Evolutionary conservation across 2,113 vertebrate species (phyloP), one percentile per base, ranked within the genome.

Genomic region (Porphyrio hochstetteri): DNA sequence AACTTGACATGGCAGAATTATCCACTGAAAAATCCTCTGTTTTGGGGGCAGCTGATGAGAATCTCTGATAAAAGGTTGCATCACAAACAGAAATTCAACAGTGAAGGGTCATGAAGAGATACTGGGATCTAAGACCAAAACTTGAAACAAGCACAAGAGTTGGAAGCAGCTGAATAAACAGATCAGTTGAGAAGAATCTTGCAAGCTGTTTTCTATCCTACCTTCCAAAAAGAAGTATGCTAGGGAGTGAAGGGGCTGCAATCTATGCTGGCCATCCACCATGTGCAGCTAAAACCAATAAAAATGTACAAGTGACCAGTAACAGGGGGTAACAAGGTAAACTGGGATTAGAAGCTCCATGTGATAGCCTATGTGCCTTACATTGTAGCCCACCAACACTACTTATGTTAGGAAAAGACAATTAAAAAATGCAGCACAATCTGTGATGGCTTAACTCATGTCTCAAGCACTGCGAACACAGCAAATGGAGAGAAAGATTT

Each of bases 401-500:
- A 46, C 8, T 65, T 74, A 53, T 5, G 31, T 36, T 55, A 38
- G 64, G 52, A 83, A 90, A 77, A 74, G 16, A 71, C 60, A 86
- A 74, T 29, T 56, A 8, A 88, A 94, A 46, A 36, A 44, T 2
- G 25, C 29, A 88, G 17, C 52, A 82, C 78, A 80, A 48, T 74
- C 67, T 87, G 59, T 79, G 56, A 63, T 90, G 69, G 35, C 20
- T 88, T 88, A 78, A 83, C 35, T 91, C 48, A 19, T 10, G 15
- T 90, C 76, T 80, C 5, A 11, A 92, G 69, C 63, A 52, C 57
- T 42, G 33, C 40, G 59, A 95, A 59, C 28, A 68, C 31, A 86
- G 83, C 5, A 46, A 78, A 82, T 46, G 36, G 75, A 70, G 70
- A 72, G 21, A 89, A 81, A 92, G 68, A 85, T 75, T 96, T 95